A percentile compares a stretch with the other conserved stretches of the same genome.
phyloP scores from a whole-genome alignment of 2,113 vertebrate genomes.

The Spea bombifrons region DNA sequence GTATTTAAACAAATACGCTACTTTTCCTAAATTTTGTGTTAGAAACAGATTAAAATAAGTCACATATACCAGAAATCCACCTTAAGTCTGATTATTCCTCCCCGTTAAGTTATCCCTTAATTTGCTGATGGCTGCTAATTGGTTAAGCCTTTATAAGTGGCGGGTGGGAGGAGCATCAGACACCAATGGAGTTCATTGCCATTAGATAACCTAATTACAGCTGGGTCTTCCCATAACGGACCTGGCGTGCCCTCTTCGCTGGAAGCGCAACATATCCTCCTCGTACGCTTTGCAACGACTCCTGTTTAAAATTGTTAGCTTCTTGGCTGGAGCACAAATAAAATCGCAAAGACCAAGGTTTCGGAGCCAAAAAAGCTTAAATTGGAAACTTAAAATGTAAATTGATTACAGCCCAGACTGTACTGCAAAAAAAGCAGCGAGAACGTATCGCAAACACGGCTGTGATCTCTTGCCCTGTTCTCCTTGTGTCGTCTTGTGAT shows the following conservation, averaged over 20 bases:
- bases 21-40: too few relatives aligned
- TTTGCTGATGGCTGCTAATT: too few relatives aligned
- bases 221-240: too few relatives aligned
- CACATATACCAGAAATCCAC: too few relatives aligned
- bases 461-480: background rate
- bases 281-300: constrained; percentile 11
- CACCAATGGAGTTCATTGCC: background rate
- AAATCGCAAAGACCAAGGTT: constrained; percentile 9
- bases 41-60: too few relatives aligned
- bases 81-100: too few relatives aligned
- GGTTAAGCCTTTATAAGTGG: too few relatives aligned
- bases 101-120: too few relatives aligned
- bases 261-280: constrained; percentile 18
- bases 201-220: background rate
- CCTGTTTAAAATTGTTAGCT: constrained; percentile 30
- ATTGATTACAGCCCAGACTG: constrained; percentile 38
- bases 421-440: constrained; percentile 6
- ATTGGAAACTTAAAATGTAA: constrained; percentile 43
- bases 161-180: background rate
- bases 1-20: too few relatives aligned
- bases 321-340: constrained; percentile 30
- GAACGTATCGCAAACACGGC: constrained; percentile 7
- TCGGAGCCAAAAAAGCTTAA: constrained; percentile 19
- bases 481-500: background rate
- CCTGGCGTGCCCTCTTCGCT: constrained; percentile 3